Evolutionary conservation across 2,113 vertebrate species (phyloP).

Genomic region (Hyaena hyaena): DNA sequence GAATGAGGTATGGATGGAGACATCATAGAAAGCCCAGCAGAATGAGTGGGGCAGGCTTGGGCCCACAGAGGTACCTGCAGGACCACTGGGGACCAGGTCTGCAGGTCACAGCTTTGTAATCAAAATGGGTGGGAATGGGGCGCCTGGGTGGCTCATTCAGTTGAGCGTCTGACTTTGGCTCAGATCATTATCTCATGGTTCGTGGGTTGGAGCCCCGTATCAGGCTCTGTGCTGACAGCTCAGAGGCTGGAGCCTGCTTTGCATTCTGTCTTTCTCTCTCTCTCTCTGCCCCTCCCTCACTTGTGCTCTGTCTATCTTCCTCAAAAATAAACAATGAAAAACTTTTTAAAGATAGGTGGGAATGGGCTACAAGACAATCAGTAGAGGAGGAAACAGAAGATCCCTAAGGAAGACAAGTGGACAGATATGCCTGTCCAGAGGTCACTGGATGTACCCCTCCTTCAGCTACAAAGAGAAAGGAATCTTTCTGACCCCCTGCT

Average conservation of each 20-base stretch:
- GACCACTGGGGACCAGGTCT: background rate
- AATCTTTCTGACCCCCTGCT: background rate
- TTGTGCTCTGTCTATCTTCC: no score
- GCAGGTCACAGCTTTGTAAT: background rate
- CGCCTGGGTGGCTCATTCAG: no score
- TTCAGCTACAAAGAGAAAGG: background rate
- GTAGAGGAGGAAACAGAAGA: background rate
- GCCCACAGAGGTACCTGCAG: background rate
- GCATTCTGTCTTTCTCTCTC: no score
- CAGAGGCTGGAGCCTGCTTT: no score
- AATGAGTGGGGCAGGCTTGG: background rate
- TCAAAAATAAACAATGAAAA: no score
- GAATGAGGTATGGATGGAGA: fast-evolving
- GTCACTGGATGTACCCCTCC: background rate
- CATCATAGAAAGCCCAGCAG: background rate
- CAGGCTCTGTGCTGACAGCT: no score
- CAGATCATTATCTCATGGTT: no score
- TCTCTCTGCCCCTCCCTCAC: no score
- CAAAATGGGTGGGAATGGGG: background rate
- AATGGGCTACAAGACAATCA: no score
- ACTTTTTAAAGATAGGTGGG: background rate
- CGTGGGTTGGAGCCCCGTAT: no score
- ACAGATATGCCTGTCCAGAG: background rate
- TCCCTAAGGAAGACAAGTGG: background rate
- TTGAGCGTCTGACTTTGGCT: no score